Evolutionary conservation across 1,140 invertebrate species (phyloP), one percentile per base, ranked within the genome.

Genomic region (Caligus rogercresseyi): DNA sequence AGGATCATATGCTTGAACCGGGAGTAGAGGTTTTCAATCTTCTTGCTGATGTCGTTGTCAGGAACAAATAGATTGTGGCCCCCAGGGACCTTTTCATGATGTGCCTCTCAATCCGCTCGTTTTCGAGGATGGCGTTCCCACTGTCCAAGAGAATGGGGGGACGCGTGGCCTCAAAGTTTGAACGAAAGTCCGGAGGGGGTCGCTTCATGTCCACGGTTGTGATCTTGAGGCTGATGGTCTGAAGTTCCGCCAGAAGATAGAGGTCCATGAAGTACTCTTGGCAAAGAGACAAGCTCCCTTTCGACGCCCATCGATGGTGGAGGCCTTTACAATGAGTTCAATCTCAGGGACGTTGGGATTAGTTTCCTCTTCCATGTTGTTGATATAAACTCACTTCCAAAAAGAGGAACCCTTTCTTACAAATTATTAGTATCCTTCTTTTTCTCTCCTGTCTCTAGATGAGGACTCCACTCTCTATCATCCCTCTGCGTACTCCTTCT

Each of bases 241-340:
- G 93, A 26, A 93, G 75, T 72, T 94, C 89, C 52, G 89, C 89
- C 71, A 93, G 76, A 16, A 93, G 77, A 71, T 94, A 96, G 56
- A 96, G 77, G 71, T 95, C 92, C 92, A 96, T 96, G 73, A 95
- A 96, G 73, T 95, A 96, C 74, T 96, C 92, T 72, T 96, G 92
- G 70, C 92, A 96, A 74, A 96, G 7, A 96, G 79, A 70, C 90
- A 95, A 3, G 92, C 92, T 55, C 92, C 92, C 75, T 96, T 96
- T 67, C 92, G 81, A 67, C 90, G 79, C 0, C 90, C 90, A 78
- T 96, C 92, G 69, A 96, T 96, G 51, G 90, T 94, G 3, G 91
- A 95, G 54, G 92, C 83, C 80, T 85, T 63, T 14, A 63, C 52
- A 25, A 63, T 63, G 19, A 63, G 61, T 25, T 63, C 61, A 56